These are phyloP conservation scores for Entelurus aequoreus DNA, from an alignment of 2,113 vertebrate genomes.

Conservation along the genomic window DNA sequence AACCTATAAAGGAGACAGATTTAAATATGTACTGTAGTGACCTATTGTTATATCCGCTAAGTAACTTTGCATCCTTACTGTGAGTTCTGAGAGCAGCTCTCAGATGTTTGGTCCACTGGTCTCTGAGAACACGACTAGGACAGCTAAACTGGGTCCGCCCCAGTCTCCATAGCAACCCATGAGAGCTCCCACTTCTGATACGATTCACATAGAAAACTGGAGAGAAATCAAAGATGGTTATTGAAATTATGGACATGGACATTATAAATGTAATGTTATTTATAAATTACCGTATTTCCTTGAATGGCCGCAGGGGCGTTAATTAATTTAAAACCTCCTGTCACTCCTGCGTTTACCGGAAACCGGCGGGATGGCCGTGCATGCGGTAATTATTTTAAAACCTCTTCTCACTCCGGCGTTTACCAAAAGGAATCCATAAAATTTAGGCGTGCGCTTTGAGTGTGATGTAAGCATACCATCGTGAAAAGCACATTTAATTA, in stretches of 20 bases:
- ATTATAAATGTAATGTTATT: too few species aligned
- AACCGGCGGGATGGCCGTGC: too few species aligned
- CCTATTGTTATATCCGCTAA: background rate
- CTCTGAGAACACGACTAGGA: conserved; percentile 66
- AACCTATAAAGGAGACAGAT: background rate
- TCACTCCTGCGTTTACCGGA: too few species aligned
- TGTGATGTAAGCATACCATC: too few species aligned
- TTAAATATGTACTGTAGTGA: background rate
- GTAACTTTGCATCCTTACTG: conserved; percentile 42
- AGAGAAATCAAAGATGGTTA: background rate
- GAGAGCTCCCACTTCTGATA: conserved; percentile 43
- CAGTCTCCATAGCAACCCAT: conserved; percentile 65
- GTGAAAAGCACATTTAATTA: too few species aligned
- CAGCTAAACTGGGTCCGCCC: conserved; percentile 71
- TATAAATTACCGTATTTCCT: too few species aligned
- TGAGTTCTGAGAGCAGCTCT: conserved; percentile 64
- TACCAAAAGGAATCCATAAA: too few species aligned
- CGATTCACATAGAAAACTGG: conserved; percentile 75
- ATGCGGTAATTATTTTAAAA: too few species aligned
- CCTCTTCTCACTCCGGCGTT: too few species aligned
- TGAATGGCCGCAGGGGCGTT: too few species aligned
- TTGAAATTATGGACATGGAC: background rate
- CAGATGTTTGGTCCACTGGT: conserved; percentile 71
- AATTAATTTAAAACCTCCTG: too few species aligned
- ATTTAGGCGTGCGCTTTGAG: too few species aligned